Evolutionary conservation across 2,888 invertebrate genomes (phyloP).

Genomic region (Cepaea hortensis): DNA sequence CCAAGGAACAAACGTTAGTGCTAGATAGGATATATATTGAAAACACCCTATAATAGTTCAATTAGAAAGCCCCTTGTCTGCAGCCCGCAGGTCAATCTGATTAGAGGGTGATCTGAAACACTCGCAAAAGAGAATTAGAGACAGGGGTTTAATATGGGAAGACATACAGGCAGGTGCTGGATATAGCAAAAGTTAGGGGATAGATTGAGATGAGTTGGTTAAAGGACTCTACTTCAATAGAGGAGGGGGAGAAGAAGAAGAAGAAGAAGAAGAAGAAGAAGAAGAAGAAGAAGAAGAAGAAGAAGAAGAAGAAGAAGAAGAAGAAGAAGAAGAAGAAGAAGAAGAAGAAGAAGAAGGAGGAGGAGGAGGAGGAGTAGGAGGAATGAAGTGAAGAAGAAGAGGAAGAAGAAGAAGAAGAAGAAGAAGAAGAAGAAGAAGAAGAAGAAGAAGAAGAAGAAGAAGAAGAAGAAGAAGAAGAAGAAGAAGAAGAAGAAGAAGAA

Average conservation of each 20-base stretch:
- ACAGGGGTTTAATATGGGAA: too few relatives aligned
- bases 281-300: slow-evolving; percentile 1
- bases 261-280: slow-evolving; percentile 10
- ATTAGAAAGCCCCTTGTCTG: too few relatives aligned
- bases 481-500: slow-evolving; percentile 34
- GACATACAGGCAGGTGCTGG: too few relatives aligned
- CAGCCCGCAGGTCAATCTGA: too few relatives aligned
- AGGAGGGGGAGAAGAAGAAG: background rate
- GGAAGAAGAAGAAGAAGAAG: slow-evolving; percentile 24
- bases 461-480: slow-evolving; percentile 19
- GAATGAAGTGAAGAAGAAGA: slow-evolving; percentile 13
- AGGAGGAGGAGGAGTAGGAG: background rate
- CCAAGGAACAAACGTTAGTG: too few relatives aligned
- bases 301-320: slow-evolving; percentile 1
- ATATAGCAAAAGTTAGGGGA: too few relatives aligned
- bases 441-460: slow-evolving; percentile 28
- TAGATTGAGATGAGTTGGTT: too few relatives aligned
- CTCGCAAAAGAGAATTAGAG: too few relatives aligned
- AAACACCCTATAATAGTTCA: too few relatives aligned
- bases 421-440: slow-evolving; percentile 20
- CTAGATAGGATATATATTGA: too few relatives aligned
- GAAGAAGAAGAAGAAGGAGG: slow-evolving; percentile 18
- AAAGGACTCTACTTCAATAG: too few relatives aligned
- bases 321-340: slow-evolving; percentile 15
- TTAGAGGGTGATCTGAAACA: too few relatives aligned